A percentile compares a stretch with the other conserved stretches of the same genome.
phyloP scores from a whole-genome alignment of 2,113 vertebrate genomes.

The Rhinolophus ferrumequinum region DNA sequence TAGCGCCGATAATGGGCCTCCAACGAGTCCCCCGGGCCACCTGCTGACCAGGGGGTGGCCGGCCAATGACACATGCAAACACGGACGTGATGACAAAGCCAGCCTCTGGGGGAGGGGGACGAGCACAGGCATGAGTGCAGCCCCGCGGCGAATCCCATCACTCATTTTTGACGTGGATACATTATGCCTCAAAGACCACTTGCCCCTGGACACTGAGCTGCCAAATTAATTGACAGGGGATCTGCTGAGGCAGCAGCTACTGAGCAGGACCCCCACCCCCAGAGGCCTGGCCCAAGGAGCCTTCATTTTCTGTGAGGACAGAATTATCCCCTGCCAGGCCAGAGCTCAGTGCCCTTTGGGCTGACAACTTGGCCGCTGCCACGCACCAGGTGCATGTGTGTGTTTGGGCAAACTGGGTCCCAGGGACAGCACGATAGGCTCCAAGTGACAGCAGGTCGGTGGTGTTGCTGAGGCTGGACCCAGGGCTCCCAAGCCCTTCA shows the following conservation, averaged over 20 bases:
- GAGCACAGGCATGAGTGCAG: not conserved
- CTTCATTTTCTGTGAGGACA: not conserved
- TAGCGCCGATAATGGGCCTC: conserved; percentile 82
- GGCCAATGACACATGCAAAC: conserved; percentile 62
- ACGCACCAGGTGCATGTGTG: accelerated
- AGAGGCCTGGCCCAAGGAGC: not conserved
- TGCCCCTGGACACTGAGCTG: conserved; percentile 78
- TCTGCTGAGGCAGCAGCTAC: conserved; percentile 40
- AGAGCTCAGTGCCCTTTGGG: not conserved
- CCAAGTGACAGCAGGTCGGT: accelerated
- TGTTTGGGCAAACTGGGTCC: not conserved
- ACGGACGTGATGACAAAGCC: conserved; percentile 74
- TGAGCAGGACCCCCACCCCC: not conserved
- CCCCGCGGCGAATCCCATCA: conserved; percentile 70
- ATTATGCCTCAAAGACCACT: conserved; percentile 82
- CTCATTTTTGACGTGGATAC: conserved; percentile 82
- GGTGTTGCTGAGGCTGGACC: not conserved
- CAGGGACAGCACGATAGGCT: not conserved
- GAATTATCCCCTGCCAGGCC: not conserved
- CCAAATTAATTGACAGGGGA: conserved; percentile 80
- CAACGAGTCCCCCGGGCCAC: conserved; percentile 79
- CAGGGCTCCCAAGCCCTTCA: not conserved
- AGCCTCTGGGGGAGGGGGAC: not conserved
- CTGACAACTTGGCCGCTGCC: not conserved
- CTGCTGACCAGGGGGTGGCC: conserved; percentile 74